Percentiles rank a stretch among this genome's conserved stretches.
Evolutionary conservation across 2,888 invertebrate genomes (phyloP).

Genomic region (Microchrysa polita): DNA sequence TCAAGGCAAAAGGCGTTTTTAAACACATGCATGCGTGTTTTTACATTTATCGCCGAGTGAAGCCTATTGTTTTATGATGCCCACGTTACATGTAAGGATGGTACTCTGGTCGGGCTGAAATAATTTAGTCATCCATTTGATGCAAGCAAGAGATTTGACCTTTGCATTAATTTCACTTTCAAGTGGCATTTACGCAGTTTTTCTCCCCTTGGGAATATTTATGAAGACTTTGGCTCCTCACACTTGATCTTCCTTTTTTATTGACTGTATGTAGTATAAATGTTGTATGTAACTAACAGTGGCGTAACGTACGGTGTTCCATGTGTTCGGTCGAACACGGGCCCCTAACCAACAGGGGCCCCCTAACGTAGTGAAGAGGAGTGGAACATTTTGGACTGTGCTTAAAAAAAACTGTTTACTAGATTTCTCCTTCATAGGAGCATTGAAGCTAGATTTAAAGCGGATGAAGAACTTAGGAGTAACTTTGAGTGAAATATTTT

Average conservation of each 20-base stretch:
- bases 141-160: slow-evolving; percentile 20
- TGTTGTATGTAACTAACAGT: no score
- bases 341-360: no score
- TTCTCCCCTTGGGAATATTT: slow-evolving; percentile 39
- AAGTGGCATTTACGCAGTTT: slow-evolving; percentile 41
- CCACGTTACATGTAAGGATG: background rate
- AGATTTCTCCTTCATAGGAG: no score
- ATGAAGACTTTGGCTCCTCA: background rate
- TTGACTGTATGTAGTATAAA: background rate
- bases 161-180: slow-evolving; percentile 42
- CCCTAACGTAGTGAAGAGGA: no score
- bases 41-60: background rate
- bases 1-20: slow-evolving; percentile 25
- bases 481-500: no score
- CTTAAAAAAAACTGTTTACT: no score
- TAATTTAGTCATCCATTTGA: background rate
- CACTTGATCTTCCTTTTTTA: slow-evolving; percentile 32
- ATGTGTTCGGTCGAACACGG: no score
- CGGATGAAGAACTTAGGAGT: no score
- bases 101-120: background rate
- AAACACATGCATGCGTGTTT: slow-evolving; percentile 13
- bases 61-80: background rate
- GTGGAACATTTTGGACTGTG: no score
- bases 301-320: no score
- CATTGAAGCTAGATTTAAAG: no score